Conservation (phyloP, 2,888 invertebrate genomes). For the Nowickia ferox region DNA sequence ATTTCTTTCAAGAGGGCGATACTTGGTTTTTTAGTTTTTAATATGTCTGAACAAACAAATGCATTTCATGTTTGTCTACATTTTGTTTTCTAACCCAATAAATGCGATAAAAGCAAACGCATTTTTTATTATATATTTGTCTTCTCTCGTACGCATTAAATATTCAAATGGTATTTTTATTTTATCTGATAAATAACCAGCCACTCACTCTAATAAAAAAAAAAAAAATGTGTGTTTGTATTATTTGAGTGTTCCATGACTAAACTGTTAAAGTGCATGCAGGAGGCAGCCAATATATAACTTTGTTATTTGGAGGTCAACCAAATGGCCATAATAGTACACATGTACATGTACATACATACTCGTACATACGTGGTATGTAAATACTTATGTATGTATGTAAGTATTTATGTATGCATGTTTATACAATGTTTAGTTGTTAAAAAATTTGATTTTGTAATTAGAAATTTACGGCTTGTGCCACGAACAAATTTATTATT, state of each 20-base stretch:
- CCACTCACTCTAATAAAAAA: neutral
- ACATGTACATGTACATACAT: neutral
- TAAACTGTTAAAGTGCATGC: conserved; percentile 25
- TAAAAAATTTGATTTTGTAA: no score
- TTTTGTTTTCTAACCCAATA: conserved; percentile 41
- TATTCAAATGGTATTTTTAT: conserved; percentile 53
- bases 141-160: conserved; percentile 37
- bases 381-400: neutral
- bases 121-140: conserved; percentile 24
- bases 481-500: no score
- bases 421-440: no score
- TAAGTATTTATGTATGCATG: no score
- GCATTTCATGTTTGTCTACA: conserved; percentile 41
- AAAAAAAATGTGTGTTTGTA: neutral
- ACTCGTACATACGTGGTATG: neutral
- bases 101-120: conserved; percentile 48
- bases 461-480: no score
- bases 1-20: conserved; percentile 23
- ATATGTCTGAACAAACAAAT: conserved; percentile 37
- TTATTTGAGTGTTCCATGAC: conserved; percentile 10
- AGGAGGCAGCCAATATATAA: conserved; percentile 3
- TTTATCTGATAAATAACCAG: conserved; percentile 53
- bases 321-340: neutral
- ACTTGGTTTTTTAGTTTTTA: conserved; percentile 2
- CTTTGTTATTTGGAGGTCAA: conserved; percentile 31